A percentile compares a stretch with the other conserved stretches of the same genome.
Evolutionary conservation across 1,140 invertebrate genomes (phyloP).

Genomic region (Drosophila quadrilineata): DNA sequence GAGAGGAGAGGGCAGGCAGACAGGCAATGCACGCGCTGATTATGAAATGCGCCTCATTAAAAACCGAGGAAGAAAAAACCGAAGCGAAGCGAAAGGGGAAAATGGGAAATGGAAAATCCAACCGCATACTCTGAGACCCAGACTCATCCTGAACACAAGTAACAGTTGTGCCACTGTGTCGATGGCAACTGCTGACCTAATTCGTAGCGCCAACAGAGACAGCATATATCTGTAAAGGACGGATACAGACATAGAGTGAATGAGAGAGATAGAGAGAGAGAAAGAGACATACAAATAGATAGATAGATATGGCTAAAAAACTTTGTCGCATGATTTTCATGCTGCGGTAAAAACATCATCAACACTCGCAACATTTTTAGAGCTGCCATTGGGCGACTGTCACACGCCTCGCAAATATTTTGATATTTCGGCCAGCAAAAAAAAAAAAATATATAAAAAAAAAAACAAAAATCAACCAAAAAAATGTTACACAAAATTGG

Average conservation of each 20-base stretch:
- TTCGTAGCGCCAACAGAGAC: constrained; percentile 27
- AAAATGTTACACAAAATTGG: constrained; percentile 59
- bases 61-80: too few species aligned
- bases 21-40: constrained; percentile 56
- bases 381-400: constrained; percentile 46
- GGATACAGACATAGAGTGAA: neutral
- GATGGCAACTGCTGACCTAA: constrained; percentile 51
- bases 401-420: constrained; percentile 68
- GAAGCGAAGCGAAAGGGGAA: too few species aligned
- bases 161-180: constrained; percentile 21
- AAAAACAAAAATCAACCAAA: constrained; percentile 42
- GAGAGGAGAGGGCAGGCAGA: constrained; percentile 48
- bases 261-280: neutral
- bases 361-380: constrained; percentile 34
- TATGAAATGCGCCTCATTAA: constrained; percentile 76
- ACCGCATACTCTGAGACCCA: constrained; percentile 11
- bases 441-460: too few species aligned
- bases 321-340: constrained; percentile 41
- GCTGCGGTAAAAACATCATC: constrained; percentile 49
- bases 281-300: neutral
- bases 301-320: constrained; percentile 25
- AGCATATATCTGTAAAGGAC: too few species aligned
- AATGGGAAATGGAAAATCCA: too few species aligned
- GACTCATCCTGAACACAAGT: neutral
- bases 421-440: constrained; percentile 52